Evolutionary conservation across 2,888 invertebrate genomes (phyloP).

Genomic region (Nomada flava): DNA sequence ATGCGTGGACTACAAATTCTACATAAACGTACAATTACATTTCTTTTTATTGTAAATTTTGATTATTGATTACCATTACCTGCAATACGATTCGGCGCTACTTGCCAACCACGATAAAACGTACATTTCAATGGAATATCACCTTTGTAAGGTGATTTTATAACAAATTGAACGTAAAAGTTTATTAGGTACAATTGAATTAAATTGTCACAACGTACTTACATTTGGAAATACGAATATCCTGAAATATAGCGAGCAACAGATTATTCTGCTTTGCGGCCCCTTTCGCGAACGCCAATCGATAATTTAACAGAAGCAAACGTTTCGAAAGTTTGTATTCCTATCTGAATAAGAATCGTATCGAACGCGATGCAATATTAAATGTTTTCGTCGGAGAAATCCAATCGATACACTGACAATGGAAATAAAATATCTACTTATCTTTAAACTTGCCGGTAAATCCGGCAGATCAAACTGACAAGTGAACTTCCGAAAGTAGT

Average conservation of each 20-base stretch:
- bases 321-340: constrained; percentile 24
- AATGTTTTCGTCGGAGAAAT: background rate
- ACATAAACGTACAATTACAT: constrained; percentile 10
- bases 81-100: constrained; percentile 36
- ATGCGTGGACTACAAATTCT: background rate
- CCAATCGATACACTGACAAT: constrained; percentile 22
- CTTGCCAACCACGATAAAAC: constrained; percentile 24
- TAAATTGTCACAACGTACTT: constrained; percentile 66
- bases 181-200: constrained; percentile 15
- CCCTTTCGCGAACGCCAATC: constrained; percentile 53
- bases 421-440: constrained; percentile 23
- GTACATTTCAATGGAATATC: constrained; percentile 17
- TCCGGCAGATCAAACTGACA: constrained; percentile 70
- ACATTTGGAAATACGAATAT: constrained; percentile 68
- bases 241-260: constrained; percentile 47
- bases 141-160: background rate
- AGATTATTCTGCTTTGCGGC: constrained; percentile 59
- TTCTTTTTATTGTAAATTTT: constrained; percentile 40
- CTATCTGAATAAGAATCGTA: background rate
- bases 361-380: background rate
- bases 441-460: constrained; percentile 74
- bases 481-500: constrained; percentile 80
- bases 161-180: background rate
- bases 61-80: constrained; percentile 61
- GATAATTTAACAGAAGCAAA: constrained; percentile 59